Evolutionary conservation across 2,797 vertebrate species (phyloP).

Genomic region (Pangasius krempfi): DNA sequence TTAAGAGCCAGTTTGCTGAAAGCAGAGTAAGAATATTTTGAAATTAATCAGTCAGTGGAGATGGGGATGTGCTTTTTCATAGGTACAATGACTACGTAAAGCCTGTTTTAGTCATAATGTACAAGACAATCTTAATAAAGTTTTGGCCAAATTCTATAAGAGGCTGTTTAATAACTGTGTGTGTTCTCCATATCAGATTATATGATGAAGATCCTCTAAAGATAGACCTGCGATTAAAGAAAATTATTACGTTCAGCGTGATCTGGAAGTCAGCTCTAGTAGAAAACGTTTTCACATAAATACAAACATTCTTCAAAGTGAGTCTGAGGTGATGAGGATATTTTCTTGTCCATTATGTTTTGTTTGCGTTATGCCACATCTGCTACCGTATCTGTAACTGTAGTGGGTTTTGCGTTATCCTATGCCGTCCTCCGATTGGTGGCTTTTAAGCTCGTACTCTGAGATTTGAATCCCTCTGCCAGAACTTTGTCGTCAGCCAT

Average conservation of each 20-base stretch:
- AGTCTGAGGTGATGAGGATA: background rate
- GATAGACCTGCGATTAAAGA: background rate
- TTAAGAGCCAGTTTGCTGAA: background rate
- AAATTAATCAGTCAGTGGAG: background rate
- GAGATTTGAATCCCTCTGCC: background rate
- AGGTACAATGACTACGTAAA: background rate
- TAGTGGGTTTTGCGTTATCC: background rate
- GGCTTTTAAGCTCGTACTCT: background rate
- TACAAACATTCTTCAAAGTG: background rate
- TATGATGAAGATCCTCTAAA: background rate
- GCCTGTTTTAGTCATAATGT: background rate
- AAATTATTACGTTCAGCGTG: background rate
- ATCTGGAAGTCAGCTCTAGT: background rate
- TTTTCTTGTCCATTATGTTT: background rate
- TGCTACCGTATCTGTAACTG: background rate
- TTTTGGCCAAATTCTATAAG: no score
- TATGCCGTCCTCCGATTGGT: background rate
- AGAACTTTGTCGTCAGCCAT: background rate
- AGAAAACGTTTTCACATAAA: background rate
- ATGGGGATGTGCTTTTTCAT: no score
- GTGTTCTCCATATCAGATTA: background rate
- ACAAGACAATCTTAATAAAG: no score
- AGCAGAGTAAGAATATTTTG: background rate
- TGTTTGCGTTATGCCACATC: background rate
- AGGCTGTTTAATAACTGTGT: background rate